These are phyloP conservation scores for Sphaerophoria rueppellii DNA, from an alignment of 2,888 invertebrate species.

Conservation along the genomic window DNA sequence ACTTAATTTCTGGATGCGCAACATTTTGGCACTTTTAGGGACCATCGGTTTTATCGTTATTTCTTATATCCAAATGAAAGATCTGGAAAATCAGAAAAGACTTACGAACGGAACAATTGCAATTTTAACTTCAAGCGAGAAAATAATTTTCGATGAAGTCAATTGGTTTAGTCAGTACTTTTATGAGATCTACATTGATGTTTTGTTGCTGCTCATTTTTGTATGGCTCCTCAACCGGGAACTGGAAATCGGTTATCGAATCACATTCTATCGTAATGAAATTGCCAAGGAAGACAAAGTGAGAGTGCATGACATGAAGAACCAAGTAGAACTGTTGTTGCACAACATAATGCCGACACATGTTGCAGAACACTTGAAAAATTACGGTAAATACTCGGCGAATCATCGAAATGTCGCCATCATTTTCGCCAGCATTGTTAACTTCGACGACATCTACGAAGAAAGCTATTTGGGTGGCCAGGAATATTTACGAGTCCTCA, in stretches of 20 bases:
- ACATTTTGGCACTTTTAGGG: constrained; percentile 89
- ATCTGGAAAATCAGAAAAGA: constrained; percentile 77
- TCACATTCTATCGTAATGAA: constrained; percentile 96
- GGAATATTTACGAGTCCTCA: constrained; percentile 96
- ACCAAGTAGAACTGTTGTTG: constrained; percentile 97
- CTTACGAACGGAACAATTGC: constrained; percentile 57
- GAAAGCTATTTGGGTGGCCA: constrained; percentile 97
- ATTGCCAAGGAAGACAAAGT: constrained; percentile 94
- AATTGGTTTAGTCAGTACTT: constrained; percentile 83
- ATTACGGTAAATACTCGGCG: constrained; percentile 96
- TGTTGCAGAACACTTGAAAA: constrained; percentile 96
- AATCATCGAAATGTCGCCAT: constrained; percentile 96
- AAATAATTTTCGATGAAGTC: constrained; percentile 78
- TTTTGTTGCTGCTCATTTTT: constrained; percentile 90
- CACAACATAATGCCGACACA: constrained; percentile 98
- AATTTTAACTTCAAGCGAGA: constrained; percentile 48
- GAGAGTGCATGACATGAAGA: constrained; percentile 94
- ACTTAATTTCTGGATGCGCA: constrained; percentile 97
- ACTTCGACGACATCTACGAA: constrained; percentile 99
- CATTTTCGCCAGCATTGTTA: constrained; percentile 97
- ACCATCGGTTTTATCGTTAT: constrained; percentile 89
- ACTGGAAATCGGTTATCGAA: constrained; percentile 96
- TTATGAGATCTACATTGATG: constrained; percentile 91
- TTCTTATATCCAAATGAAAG: constrained; percentile 84
- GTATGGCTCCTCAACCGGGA: constrained; percentile 97